phyloP scores from a whole-genome alignment of 2,797 vertebrate genomes.

The Leptodactylus fallax region DNA sequence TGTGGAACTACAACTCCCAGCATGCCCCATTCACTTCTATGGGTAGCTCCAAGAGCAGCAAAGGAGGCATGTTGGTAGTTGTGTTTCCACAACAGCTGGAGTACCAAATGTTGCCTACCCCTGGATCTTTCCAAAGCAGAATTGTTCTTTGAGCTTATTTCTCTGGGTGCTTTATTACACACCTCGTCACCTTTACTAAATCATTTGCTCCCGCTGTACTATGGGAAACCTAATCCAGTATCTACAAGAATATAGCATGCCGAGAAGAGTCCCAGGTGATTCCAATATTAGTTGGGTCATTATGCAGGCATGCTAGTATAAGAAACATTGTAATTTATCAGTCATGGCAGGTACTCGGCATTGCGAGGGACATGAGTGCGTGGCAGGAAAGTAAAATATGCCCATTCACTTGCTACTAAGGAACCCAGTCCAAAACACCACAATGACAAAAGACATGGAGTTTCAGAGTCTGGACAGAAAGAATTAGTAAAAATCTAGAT shows the following conservation, averaged over 20 bases:
- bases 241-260: background rate
- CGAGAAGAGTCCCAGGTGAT: background rate
- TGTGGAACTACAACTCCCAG: too few relatives aligned
- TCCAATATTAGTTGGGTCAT: background rate
- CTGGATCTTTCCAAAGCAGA: too few relatives aligned
- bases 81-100: too few relatives aligned
- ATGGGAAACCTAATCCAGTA: background rate
- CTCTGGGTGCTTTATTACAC: background rate
- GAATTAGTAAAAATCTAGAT: background rate
- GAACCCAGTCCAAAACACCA: background rate
- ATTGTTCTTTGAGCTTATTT: too few relatives aligned
- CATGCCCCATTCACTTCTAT: too few relatives aligned
- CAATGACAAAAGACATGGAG: background rate
- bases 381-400: slow-evolving; percentile 4
- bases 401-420: background rate
- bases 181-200: background rate
- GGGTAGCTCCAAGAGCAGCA: too few relatives aligned
- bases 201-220: too few relatives aligned
- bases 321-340: background rate
- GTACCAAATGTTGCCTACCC: too few relatives aligned
- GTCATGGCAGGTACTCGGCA: background rate
- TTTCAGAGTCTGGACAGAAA: background rate
- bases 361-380: background rate
- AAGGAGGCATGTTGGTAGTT: too few relatives aligned
- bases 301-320: background rate